Evolutionary conservation across 2,797 vertebrate species (phyloP).

Genomic region (Micrastur ruficollis): DNA sequence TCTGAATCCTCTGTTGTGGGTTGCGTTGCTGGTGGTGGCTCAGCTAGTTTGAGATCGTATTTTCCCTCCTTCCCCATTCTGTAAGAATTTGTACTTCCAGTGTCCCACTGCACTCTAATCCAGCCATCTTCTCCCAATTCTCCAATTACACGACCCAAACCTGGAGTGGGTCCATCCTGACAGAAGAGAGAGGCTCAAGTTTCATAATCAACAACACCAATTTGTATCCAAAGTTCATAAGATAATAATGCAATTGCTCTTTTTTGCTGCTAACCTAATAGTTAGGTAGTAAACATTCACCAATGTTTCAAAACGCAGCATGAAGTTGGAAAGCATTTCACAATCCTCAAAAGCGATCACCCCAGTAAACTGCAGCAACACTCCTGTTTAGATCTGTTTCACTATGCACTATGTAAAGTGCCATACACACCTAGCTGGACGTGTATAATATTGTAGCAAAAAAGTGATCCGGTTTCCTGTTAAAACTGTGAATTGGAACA

Average conservation of each 20-base stretch:
- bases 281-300: background rate
- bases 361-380: background rate
- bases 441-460: background rate
- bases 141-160: slow-evolving; percentile 94
- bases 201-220: background rate
- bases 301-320: background rate
- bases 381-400: background rate
- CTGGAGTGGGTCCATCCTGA: slow-evolving; percentile 93
- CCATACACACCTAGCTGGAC: background rate
- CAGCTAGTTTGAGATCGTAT: slow-evolving; percentile 94
- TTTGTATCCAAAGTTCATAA: background rate
- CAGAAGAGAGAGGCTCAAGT: background rate
- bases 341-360: background rate
- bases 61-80: slow-evolving; percentile 99
- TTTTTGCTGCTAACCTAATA: background rate
- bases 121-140: slow-evolving; percentile 97
- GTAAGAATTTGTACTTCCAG: slow-evolving; percentile 98
- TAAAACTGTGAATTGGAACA: background rate
- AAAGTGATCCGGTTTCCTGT: background rate
- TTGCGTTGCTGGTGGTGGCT: slow-evolving; percentile 85
- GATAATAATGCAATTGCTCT: background rate
- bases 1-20: slow-evolving; percentile 91
- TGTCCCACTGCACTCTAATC: slow-evolving; percentile 99
- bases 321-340: background rate
- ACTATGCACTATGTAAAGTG: rapidly evolving